Percentiles rank a stretch among this genome's conserved stretches.
phyloP scores from a whole-genome alignment of 2,888 invertebrate species.

The Biston stratarius region DNA sequence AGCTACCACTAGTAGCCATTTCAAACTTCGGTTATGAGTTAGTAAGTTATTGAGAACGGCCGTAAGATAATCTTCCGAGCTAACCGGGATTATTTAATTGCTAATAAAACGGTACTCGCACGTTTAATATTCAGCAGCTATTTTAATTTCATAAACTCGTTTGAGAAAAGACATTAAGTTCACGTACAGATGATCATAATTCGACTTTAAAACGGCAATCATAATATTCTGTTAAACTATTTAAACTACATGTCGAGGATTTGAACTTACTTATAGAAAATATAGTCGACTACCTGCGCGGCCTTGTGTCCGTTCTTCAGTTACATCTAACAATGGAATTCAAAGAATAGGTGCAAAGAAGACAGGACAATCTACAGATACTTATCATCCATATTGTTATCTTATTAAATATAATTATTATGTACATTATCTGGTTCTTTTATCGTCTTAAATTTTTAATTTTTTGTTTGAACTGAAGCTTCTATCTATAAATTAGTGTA shows the following conservation, averaged over 20 bases:
- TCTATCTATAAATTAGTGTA: too few relatives aligned
- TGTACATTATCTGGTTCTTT: too few relatives aligned
- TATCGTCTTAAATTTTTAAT: too few relatives aligned
- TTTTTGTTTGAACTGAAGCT: too few relatives aligned
- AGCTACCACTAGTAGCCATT: too few relatives aligned
- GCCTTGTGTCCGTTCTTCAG: constrained; percentile 63
- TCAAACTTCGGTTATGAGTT: too few relatives aligned
- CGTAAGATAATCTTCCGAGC: constrained; percentile 47
- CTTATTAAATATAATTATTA: neutral
- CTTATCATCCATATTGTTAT: constrained; percentile 40
- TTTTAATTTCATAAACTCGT: constrained; percentile 21
- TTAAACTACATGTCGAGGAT: neutral
- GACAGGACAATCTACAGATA: constrained; percentile 47
- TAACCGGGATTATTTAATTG: constrained; percentile 46
- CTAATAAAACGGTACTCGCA: constrained; percentile 41
- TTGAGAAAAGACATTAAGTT: constrained; percentile 4
- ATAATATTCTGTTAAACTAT: neutral
- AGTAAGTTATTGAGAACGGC: too few relatives aligned
- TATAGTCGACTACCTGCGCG: constrained; percentile 60
- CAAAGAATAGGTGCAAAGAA: constrained; percentile 51
- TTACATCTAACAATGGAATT: constrained; percentile 68
- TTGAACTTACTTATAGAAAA: constrained; percentile 36
- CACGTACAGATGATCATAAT: neutral
- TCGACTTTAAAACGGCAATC: neutral
- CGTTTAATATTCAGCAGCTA: constrained; percentile 26